These are phyloP conservation scores for Scolanthus callimorphus DNA, from an alignment of 92 coral and sea anemone species.

Conservation along the genomic window DNA sequence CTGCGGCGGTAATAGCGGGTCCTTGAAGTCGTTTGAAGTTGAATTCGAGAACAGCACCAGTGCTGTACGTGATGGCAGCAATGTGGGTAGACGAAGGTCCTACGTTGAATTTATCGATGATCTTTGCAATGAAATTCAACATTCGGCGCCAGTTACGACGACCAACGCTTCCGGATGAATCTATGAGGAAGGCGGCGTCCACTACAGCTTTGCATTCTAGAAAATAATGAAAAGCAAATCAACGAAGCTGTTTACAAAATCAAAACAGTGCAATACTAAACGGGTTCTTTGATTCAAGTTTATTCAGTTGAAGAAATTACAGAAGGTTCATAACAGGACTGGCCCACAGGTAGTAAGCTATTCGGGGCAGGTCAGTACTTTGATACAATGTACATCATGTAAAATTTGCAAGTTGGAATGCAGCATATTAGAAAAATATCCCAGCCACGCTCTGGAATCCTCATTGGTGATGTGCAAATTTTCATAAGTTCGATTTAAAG, in stretches of 20 bases:
- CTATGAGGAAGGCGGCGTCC: constrained; percentile 33
- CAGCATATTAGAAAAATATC: too few relatives aligned
- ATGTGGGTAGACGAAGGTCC: constrained; percentile 15
- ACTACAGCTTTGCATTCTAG: constrained; percentile 15
- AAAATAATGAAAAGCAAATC: neutral
- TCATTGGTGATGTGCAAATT: too few relatives aligned
- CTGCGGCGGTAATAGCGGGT: neutral
- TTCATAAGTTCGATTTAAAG: too few relatives aligned
- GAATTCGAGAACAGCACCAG: neutral
- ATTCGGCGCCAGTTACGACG: constrained; percentile 22
- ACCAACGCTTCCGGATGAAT: constrained; percentile 34
- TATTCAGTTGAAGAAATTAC: too few relatives aligned
- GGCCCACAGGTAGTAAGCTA: too few relatives aligned
- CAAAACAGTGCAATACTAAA: neutral
- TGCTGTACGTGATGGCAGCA: constrained; percentile 20
- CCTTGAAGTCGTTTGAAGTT: constrained; percentile 17
- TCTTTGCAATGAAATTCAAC: neutral
- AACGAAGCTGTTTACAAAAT: neutral
- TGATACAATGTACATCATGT: too few relatives aligned
- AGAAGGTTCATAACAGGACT: too few relatives aligned
- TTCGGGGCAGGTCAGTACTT: too few relatives aligned
- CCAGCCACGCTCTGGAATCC: too few relatives aligned
- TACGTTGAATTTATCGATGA: constrained; percentile 15
- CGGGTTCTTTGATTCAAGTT: too few relatives aligned
- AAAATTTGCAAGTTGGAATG: too few relatives aligned